A percentile compares a stretch with the other conserved stretches of the same genome.
phyloP scores from a whole-genome alignment of 1,140 invertebrate genomes.

The Harlomillsia oculata region DNA sequence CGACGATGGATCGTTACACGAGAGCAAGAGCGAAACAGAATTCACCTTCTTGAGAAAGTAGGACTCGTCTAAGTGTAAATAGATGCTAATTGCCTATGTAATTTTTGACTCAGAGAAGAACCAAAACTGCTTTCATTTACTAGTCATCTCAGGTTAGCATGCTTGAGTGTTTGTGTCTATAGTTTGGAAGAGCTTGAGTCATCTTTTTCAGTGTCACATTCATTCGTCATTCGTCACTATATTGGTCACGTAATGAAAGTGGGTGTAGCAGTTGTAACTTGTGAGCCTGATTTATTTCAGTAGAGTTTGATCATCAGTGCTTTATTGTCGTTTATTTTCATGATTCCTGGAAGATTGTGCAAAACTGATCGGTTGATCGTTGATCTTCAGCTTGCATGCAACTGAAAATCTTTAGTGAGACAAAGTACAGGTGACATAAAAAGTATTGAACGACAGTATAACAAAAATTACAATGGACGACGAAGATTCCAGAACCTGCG shows the following conservation, averaged over 20 bases:
- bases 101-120: neutral
- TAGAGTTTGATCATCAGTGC: no score
- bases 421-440: no score
- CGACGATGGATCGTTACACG: no score
- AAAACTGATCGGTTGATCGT: no score
- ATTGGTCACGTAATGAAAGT: neutral
- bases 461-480: conserved; percentile 6
- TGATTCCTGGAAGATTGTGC: no score
- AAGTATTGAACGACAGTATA: no score
- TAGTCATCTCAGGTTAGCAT: neutral
- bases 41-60: conserved; percentile 2
- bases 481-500: conserved; percentile 9
- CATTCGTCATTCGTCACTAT: neutral
- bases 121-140: neutral
- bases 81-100: conserved; percentile 14
- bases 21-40: no score
- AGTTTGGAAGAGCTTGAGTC: neutral
- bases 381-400: no score
- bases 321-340: no score
- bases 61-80: conserved; percentile 11
- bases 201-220: neutral
- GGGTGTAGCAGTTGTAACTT: no score
- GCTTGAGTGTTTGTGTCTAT: neutral
- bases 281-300: no score
- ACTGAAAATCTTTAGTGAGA: no score